These are phyloP conservation scores for Brachionus koreanus DNA, from an alignment of 1,140 invertebrate genomes.

Conservation along the genomic window DNA sequence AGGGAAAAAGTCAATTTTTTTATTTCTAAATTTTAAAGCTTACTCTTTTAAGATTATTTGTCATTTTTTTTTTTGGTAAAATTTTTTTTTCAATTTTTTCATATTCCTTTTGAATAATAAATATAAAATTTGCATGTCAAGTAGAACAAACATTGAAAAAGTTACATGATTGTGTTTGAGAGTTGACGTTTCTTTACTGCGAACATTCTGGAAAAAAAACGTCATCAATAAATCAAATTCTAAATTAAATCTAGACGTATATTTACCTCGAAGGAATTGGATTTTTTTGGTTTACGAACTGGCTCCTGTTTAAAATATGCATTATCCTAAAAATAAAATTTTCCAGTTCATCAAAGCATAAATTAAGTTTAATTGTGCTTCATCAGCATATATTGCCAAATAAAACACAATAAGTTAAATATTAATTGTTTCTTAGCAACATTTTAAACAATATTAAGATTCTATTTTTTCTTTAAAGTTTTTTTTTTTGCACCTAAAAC, in stretches of 20 bases:
- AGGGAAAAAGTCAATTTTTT: not conserved
- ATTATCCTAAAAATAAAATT: not conserved
- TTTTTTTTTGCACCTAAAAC: not conserved
- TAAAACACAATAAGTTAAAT: not conserved
- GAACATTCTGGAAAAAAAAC: not conserved
- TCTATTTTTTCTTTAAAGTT: not conserved
- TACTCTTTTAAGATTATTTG: not conserved
- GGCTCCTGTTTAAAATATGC: not conserved
- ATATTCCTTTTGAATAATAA: not conserved
- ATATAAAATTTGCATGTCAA: not conserved
- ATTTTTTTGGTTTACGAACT: not conserved
- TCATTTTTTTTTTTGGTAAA: not conserved
- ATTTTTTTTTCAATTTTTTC: not conserved
- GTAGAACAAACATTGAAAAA: not conserved
- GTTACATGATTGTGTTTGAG: not conserved
- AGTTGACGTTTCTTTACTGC: not conserved
- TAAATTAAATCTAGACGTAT: not conserved
- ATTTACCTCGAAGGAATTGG: not conserved
- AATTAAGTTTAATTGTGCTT: not conserved
- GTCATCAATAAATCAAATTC: not conserved
- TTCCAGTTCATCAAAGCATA: not conserved
- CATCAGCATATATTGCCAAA: not conserved
- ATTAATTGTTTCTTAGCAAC: conserved; percentile 31
- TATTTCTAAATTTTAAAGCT: not conserved
- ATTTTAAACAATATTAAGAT: not conserved